phyloP scores from a whole-genome alignment of 1,140 invertebrate species.

The Drosophila kurseongensis region DNA sequence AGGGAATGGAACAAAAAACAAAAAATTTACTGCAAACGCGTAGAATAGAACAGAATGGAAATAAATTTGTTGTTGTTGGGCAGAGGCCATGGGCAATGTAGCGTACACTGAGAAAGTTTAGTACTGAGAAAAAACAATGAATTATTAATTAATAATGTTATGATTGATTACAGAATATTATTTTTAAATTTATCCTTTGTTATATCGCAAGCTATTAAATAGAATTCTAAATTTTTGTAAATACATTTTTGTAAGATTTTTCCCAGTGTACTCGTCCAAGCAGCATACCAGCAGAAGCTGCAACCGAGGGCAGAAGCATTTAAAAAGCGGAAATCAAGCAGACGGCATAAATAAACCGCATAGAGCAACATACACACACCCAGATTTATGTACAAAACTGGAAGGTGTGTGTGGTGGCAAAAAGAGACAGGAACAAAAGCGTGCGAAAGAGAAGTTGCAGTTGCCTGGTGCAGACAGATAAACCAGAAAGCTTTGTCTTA shows the following conservation, averaged over 20 bases:
- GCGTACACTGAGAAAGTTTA: slow-evolving; percentile 16
- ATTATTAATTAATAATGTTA: too few relatives aligned
- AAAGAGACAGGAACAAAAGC: slow-evolving; percentile 6
- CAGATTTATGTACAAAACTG: slow-evolving; percentile 8
- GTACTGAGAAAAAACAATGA: not conserved
- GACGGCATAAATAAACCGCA: slow-evolving; percentile 74
- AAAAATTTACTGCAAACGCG: slow-evolving; percentile 47
- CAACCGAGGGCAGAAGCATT: slow-evolving; percentile 59
- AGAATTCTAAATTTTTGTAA: not conserved
- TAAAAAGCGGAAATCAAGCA: slow-evolving; percentile 82
- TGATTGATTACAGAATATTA: too few relatives aligned
- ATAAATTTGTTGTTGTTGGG: slow-evolving; percentile 62
- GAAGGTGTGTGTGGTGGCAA: slow-evolving; percentile 7
- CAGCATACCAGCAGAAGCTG: slow-evolving; percentile 21
- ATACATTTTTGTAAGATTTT: not conserved
- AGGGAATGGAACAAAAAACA: slow-evolving; percentile 11
- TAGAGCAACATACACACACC: slow-evolving; percentile 29
- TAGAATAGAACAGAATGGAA: slow-evolving; percentile 54
- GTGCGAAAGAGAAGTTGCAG: slow-evolving; percentile 14
- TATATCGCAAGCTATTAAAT: not conserved
- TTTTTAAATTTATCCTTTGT: too few relatives aligned
- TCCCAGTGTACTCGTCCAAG: slow-evolving; percentile 5
- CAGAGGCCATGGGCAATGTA: slow-evolving; percentile 52
- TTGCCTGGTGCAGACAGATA: slow-evolving; percentile 40
- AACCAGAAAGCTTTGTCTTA: slow-evolving; percentile 45